phyloP scores from a whole-genome alignment of 2,888 invertebrate genomes.

The Melanophora roralis region DNA sequence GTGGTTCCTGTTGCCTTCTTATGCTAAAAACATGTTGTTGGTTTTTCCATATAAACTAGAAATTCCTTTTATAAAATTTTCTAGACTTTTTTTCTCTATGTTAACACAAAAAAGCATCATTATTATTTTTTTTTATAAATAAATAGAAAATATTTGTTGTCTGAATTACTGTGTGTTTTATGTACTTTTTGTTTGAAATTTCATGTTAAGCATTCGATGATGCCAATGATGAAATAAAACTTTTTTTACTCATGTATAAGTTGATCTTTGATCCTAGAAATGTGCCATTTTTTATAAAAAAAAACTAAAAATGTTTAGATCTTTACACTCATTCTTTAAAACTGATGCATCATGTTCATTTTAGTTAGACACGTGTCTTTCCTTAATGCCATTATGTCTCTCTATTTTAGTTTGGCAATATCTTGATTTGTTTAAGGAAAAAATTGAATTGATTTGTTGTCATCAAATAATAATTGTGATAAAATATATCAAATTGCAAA shows the following conservation, averaged over 20 bases:
- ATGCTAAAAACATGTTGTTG: constrained; percentile 43
- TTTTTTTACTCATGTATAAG: constrained; percentile 30
- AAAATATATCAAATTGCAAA: constrained; percentile 1
- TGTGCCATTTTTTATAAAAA: constrained; percentile 40
- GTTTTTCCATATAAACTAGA: neutral
- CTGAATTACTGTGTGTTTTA: too few relatives aligned
- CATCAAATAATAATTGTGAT: constrained; percentile 41
- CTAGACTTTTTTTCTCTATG: constrained; percentile 7
- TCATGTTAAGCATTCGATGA: neutral
- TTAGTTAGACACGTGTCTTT: constrained; percentile 50
- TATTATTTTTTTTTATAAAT: constrained; percentile 16
- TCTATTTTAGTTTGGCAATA: neutral
- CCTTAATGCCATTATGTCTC: neutral
- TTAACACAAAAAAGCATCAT: constrained; percentile 37
- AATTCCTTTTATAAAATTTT: neutral
- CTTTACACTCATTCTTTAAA: constrained; percentile 20
- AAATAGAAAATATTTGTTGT: constrained; percentile 8
- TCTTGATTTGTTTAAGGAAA: constrained; percentile 20
- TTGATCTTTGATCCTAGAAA: constrained; percentile 54
- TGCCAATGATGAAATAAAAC: neutral
- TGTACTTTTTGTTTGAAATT: too few relatives aligned
- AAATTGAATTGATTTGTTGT: constrained; percentile 39
- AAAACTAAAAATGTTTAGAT: constrained; percentile 1
- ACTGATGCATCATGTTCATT: constrained; percentile 43
- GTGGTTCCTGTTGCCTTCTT: constrained; percentile 56